Base-by-base conservation (phyloP, 2,888 invertebrate species). In the Limenitis arthemis region DNA sequence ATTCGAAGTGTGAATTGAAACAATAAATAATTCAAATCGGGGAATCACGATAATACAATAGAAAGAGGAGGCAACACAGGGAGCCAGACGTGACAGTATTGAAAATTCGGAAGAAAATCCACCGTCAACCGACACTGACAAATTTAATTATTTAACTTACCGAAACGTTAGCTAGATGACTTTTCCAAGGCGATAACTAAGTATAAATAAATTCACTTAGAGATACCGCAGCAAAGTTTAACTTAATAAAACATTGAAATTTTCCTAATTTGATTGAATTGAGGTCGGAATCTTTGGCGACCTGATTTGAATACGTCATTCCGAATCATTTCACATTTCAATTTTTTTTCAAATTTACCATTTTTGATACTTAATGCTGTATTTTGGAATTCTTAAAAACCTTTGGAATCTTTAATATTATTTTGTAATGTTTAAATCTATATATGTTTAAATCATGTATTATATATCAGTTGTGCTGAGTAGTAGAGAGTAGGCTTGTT, bases 181-280 rank as follows among this genome's bases (percentile, higher is more conserved):
- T 85, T 82, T 79, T 81, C 79, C 69, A 72, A 75, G 76, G 78
- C 81, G 77, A 83, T 86, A 85, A 84, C 84, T 84, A 82, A 85
- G 83, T 86, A 85, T 78, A 79, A 80, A 85, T 82, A 86, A 86
- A 86, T 85, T 84, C 84, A 84, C 79, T 86, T 86, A 84, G 70
- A 77, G 73, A 75, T 73, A 76, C 80, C 81, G 80, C 83, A 77
- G 83, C 77, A 80, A 82, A 84, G 83, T 86, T 84, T 83, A 84
- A 86, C 79, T 79, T 82, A 77, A 85, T 86, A 84, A 81, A 81
- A 83, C 82, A 81, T 81, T 81, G 78, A 81, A 84, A 83, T 85
- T 83, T 79, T 74, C 72, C 74, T 86, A 85, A 85, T 78, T 80
- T 64, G 69, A 81, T 85, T 83, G 79, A 65, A 66, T 68, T 58